Base-by-base conservation (phyloP, 53 echinoderm and acorn worm genomes). In the Mesocentrotus franciscanus region DNA sequence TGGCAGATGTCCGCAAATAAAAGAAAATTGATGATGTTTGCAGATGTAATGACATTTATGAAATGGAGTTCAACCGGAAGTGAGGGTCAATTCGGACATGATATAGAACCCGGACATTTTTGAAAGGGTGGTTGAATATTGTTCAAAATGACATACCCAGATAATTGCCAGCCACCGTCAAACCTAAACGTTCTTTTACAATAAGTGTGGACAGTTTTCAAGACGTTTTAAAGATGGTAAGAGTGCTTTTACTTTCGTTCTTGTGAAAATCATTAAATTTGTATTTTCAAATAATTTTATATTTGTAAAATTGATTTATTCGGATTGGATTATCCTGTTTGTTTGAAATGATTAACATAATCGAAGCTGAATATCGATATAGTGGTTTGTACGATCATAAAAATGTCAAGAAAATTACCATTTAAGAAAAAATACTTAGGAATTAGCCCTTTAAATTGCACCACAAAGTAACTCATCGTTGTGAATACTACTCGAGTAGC, bases 191-290 rank as follows among this genome's bases (percentile, higher is more conserved):
- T 22, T 81, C 29, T 29, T 74, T 27, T 74, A 14, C 10, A 29
- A 78, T 15, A 15, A 81, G 20, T 81, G 42, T 20, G 18, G 33
- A 13, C 42, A 81, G 8, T 15, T 36, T 9, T 42, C 20, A 36
- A 81, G 42, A 39, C 81, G 81, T 81, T 76, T 33, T 76, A 76
- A 36, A 39, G 15, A 81, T 81, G 81, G 81, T 81, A 81, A 81
- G 81, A 18, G 16, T 15, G 16, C 20, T 64, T 15, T 81, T 39
- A 10, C 13, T 76, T 76, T 14, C 32, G 6, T 76, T 15, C 76
- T 32, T 76, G 30, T 33, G 33, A 33, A 76, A 32, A 76, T 32
- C 33, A 13, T 30, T 13, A 14, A 32, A 29, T 11, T 30, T 30
- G 76, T 33, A 13, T 76, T 30, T 4, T 30, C 0, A 13, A 76